These are phyloP conservation scores for Sorex maritimensis DNA, from an alignment of 2,797 vertebrate species.

Conservation along the genomic window DNA sequence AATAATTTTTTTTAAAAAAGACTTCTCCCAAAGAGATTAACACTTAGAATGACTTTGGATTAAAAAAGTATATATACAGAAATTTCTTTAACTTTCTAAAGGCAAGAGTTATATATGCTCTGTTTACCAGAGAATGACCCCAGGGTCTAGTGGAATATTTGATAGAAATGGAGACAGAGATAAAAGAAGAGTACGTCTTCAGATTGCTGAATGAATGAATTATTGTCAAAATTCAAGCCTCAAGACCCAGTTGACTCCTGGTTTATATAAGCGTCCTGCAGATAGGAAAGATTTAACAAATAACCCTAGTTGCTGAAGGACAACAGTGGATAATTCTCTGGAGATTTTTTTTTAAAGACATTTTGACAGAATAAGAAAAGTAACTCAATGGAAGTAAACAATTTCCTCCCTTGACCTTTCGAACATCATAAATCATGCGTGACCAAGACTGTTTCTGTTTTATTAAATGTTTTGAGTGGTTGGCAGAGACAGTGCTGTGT, in stretches of 20 bases:
- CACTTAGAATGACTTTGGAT: neutral
- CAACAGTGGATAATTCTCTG: neutral
- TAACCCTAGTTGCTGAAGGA: neutral
- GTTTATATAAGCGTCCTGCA: neutral
- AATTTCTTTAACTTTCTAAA: neutral
- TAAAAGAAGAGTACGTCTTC: neutral
- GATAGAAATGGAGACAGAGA: neutral
- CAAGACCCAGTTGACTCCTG: neutral
- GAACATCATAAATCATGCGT: neutral
- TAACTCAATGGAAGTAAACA: neutral
- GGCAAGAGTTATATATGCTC: neutral
- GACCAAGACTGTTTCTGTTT: neutral
- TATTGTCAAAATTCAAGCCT: neutral
- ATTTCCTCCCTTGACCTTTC: neutral
- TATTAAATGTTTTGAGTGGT: neutral
- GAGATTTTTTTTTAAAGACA: slow-evolving; percentile 38
- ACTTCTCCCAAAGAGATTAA: neutral
- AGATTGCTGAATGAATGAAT: neutral
- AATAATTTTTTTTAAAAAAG: no score
- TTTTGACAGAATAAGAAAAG: slow-evolving; percentile 17
- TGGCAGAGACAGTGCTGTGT: neutral
- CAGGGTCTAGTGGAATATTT: neutral
- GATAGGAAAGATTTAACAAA: slow-evolving; percentile 1
- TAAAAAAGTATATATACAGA: slow-evolving; percentile 7
- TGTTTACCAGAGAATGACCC: neutral